A percentile compares a stretch with the other conserved stretches of the same genome.
phyloP scores from a whole-genome alignment of 1,140 invertebrate genomes.

The Vanessa tameamea region DNA sequence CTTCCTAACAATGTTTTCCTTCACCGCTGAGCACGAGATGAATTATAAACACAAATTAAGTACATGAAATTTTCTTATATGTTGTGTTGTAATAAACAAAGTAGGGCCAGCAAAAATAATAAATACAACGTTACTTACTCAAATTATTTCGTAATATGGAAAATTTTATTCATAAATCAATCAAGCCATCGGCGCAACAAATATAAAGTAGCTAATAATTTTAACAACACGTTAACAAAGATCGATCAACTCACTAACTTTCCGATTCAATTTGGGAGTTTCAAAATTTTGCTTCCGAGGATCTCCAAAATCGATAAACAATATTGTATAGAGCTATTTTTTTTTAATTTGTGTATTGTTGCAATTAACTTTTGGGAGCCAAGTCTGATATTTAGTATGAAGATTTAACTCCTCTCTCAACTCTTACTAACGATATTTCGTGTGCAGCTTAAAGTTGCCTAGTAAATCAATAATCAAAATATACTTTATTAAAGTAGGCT shows the following conservation, averaged over 20 bases:
- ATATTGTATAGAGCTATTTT: constrained; percentile 17
- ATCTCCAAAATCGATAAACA: constrained; percentile 31
- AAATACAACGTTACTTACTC: neutral
- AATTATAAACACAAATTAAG: too few species aligned
- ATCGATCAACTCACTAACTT: constrained; percentile 31
- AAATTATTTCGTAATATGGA: neutral
- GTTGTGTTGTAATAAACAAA: too few species aligned
- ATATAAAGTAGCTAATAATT: constrained; percentile 25
- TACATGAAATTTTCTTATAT: too few species aligned
- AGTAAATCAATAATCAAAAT: too few species aligned
- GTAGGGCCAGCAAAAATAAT: too few species aligned
- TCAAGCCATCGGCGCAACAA: neutral
- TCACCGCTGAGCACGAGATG: too few species aligned
- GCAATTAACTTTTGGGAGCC: neutral
- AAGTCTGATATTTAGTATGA: neutral
- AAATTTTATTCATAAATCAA: constrained; percentile 24
- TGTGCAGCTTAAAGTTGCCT: too few species aligned
- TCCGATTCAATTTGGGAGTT: constrained; percentile 34
- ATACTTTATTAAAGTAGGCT: too few species aligned
- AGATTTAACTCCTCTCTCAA: neutral
- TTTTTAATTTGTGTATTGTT: constrained; percentile 2
- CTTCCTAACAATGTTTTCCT: too few species aligned
- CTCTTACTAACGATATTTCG: too few species aligned
- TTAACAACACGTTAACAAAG: constrained; percentile 31
- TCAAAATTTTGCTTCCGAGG: constrained; percentile 23